These are phyloP conservation scores for Tenthredo mesomela DNA, from an alignment of 2,888 invertebrate species.

Conservation along the genomic window DNA sequence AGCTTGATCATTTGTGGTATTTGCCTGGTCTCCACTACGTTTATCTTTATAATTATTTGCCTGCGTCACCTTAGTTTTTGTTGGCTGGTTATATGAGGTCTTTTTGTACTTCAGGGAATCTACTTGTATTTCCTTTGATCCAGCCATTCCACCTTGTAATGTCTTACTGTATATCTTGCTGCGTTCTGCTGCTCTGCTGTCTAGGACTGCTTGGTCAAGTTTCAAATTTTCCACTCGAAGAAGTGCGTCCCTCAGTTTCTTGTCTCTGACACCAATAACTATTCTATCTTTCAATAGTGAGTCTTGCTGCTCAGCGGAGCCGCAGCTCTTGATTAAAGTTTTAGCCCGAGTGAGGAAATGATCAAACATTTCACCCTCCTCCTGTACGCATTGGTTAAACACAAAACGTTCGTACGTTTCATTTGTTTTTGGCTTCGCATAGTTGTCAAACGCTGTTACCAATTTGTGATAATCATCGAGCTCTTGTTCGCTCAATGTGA, in stretches of 20 bases:
- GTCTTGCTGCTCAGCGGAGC: constrained; percentile 61
- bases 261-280: constrained; percentile 57
- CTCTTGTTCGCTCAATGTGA: constrained; percentile 54
- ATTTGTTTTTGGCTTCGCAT: constrained; percentile 71
- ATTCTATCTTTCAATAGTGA: constrained; percentile 59
- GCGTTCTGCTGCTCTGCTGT: constrained; percentile 57
- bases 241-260: constrained; percentile 56
- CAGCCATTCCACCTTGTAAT: neutral
- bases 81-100: neutral
- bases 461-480: constrained; percentile 51
- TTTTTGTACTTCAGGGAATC: neutral
- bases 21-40: neutral
- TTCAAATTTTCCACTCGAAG: constrained; percentile 57
- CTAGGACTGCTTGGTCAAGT: constrained; percentile 56
- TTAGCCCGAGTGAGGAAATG: constrained; percentile 59
- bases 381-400: constrained; percentile 53
- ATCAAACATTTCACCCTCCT: constrained; percentile 58
- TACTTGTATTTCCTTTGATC: neutral
- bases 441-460: constrained; percentile 53
- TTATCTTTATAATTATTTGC: neutral
- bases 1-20: neutral
- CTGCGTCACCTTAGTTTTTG: neutral
- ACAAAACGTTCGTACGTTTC: constrained; percentile 47
- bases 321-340: constrained; percentile 58
- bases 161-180: constrained; percentile 16